Conservation (phyloP, 2,113 vertebrate species). For the Columba livia region DNA sequence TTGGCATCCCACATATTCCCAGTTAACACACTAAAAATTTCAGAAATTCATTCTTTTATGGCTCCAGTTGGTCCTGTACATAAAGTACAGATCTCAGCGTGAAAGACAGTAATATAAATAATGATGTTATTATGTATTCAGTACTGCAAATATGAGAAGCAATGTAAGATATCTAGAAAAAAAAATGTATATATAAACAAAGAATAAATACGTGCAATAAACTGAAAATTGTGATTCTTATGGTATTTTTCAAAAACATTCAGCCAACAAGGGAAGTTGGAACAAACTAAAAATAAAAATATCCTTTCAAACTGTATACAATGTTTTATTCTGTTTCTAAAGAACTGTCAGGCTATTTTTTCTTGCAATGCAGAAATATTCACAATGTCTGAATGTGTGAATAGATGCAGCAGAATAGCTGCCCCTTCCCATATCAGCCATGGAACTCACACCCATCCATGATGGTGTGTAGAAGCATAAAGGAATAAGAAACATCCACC, state of each 20-base stretch:
- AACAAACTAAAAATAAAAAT: background rate
- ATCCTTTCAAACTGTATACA: background rate
- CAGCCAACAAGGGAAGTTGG: background rate
- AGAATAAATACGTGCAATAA: background rate
- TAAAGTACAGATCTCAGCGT: background rate
- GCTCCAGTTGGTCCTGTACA: background rate
- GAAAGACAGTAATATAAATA: background rate
- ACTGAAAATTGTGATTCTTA: background rate
- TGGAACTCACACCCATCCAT: background rate
- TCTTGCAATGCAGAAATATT: background rate
- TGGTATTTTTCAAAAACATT: background rate
- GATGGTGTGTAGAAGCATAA: background rate
- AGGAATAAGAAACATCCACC: background rate
- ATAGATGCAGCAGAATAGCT: background rate
- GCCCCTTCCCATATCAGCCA: background rate
- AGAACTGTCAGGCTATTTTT: background rate
- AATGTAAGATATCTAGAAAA: background rate
- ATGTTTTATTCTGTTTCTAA: background rate
- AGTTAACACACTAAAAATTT: background rate
- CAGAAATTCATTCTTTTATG: background rate
- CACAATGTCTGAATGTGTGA: background rate
- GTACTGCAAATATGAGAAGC: background rate
- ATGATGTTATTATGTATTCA: background rate
- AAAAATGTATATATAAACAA: background rate
- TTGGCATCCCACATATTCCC: background rate